Percentiles rank a stretch among this genome's conserved stretches.
These are phyloP conservation scores for Sporophila hypoxantha DNA, from an alignment of 2,113 vertebrate genomes.

Conservation along the genomic window DNA sequence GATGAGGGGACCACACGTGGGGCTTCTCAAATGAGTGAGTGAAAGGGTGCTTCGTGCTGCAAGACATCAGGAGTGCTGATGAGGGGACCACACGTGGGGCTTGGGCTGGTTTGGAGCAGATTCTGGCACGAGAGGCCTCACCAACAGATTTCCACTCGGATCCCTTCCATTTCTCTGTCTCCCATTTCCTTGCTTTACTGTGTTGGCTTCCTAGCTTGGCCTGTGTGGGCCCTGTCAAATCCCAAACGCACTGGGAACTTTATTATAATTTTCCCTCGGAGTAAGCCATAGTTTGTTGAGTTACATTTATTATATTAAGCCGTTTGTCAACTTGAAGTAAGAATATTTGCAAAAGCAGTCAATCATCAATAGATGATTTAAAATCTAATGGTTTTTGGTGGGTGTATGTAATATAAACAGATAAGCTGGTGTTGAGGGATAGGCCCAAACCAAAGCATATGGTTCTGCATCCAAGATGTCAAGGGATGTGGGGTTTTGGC, in stretches of 20 bases:
- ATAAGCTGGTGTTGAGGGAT: slow-evolving; percentile 12
- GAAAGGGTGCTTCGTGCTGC: not conserved
- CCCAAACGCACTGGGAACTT: not conserved
- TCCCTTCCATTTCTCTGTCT: not conserved
- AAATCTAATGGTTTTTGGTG: not conserved
- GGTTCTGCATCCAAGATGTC: not conserved
- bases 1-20: not conserved
- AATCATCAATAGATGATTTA: not conserved
- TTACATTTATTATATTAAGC: not conserved
- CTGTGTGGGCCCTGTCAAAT: not conserved
- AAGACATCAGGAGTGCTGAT: not conserved
- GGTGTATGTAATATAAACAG: not conserved
- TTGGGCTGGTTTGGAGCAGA: not conserved
- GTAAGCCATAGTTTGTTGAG: not conserved
- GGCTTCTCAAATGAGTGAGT: too few species aligned
- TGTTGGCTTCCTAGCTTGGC: not conserved
- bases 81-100: not conserved
- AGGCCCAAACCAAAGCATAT: not conserved
- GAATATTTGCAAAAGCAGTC: not conserved
- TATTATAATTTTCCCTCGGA: not conserved
- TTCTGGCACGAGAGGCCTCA: rapidly evolving
- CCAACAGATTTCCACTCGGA: not conserved
- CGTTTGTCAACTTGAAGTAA: slow-evolving; percentile 18
- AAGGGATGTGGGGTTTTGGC: not conserved
- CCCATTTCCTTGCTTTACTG: not conserved